Conservation (phyloP, 2,797 vertebrate genomes). For the Neosilurus hyrtlii region DNA sequence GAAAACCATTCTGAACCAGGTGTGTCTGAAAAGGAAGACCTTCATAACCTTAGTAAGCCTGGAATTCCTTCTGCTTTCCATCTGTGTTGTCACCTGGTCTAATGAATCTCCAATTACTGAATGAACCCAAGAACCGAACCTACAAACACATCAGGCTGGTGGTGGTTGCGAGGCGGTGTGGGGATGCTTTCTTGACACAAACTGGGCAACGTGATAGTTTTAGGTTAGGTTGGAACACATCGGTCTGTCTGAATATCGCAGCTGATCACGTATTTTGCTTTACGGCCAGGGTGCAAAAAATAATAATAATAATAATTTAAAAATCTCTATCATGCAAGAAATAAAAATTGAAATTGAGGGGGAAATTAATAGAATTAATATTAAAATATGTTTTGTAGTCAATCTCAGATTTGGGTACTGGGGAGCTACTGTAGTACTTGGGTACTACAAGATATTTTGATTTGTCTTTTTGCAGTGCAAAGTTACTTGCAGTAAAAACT, state of each 20-base stretch:
- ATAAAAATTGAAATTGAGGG: no score
- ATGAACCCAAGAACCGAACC: neutral
- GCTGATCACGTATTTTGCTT: neutral
- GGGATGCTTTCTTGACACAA: neutral
- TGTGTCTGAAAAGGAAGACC: constrained; percentile 4
- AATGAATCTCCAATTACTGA: neutral
- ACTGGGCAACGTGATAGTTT: neutral
- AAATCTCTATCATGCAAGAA: no score
- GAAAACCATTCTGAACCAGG: constrained; percentile 21
- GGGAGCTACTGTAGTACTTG: no score
- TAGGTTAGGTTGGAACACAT: neutral
- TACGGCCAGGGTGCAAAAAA: neutral
- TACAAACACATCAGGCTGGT: neutral
- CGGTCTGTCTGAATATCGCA: neutral
- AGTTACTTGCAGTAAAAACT: no score
- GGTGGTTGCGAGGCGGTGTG: neutral
- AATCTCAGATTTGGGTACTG: no score
- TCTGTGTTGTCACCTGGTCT: neutral
- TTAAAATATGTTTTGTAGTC: no score
- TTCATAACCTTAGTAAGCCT: neutral
- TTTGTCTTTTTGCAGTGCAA: no score
- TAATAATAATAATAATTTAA: no score
- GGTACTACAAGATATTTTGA: no score
- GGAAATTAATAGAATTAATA: no score
- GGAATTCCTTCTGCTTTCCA: neutral